Conservation (phyloP, 2,888 invertebrate genomes). For the Biston betularia region DNA sequence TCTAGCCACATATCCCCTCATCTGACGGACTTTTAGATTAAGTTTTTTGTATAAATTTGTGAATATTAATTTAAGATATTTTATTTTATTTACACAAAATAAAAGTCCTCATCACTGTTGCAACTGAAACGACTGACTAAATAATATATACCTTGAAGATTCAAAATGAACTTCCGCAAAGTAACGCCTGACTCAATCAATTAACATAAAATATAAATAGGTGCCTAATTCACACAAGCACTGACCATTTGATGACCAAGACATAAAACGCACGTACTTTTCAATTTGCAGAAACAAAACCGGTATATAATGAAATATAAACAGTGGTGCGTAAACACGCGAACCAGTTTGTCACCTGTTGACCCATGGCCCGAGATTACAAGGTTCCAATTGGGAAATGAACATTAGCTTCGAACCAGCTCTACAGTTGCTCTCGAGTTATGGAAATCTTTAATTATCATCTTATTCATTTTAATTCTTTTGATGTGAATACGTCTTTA, state of each 20-base stretch:
- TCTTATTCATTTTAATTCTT: background rate
- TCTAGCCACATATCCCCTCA: no score
- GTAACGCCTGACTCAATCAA: no score
- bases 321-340: conserved; percentile 23
- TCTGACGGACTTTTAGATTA: no score
- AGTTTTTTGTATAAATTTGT: no score
- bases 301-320: conserved; percentile 32
- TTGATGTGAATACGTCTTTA: background rate
- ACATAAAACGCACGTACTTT: background rate
- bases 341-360: conserved; percentile 31
- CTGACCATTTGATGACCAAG: background rate
- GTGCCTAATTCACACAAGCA: no score
- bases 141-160: no score
- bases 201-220: no score
- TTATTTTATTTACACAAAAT: no score
- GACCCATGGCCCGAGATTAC: conserved; percentile 27
- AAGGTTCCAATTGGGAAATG: conserved; percentile 31
- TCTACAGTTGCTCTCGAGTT: background rate
- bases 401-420: background rate
- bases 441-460: background rate
- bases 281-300: conserved; percentile 26
- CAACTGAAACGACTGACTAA: no score
- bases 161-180: no score
- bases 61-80: no score
- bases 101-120: no score